Conservation (phyloP, 2,113 vertebrate species). For the Ammodramus savannarum region DNA sequence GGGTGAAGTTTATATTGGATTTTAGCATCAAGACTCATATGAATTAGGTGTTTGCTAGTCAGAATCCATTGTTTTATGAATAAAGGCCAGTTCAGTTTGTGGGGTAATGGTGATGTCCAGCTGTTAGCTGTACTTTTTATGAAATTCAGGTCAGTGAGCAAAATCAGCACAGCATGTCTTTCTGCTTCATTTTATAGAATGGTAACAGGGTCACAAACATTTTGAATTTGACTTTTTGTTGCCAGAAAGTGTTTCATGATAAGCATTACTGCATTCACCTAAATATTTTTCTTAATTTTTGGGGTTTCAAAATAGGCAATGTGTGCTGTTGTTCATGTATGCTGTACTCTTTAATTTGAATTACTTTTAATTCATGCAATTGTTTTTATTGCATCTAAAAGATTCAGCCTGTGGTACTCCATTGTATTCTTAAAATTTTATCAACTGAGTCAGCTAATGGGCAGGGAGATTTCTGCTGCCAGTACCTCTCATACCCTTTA, state of each 20-base stretch:
- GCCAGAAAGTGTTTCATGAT: not conserved
- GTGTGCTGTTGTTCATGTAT: not conserved
- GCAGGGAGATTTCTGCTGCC: not conserved
- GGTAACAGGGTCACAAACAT: not conserved
- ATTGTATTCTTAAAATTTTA: not conserved
- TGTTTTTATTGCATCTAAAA: not conserved
- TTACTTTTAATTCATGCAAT: not conserved
- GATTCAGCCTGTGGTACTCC: not conserved
- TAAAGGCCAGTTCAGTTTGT: not conserved
- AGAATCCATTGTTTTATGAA: not conserved
- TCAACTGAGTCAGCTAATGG: not conserved
- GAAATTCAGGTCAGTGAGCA: not conserved
- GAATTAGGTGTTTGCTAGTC: not conserved
- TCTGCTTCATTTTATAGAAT: not conserved
- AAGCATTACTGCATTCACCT: not conserved
- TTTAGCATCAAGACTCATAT: not conserved
- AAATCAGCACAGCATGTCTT: not conserved
- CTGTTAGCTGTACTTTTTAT: not conserved
- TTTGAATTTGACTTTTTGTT: not conserved
- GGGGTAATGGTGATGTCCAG: not conserved
- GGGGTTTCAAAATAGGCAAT: not conserved
- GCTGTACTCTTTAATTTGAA: not conserved
- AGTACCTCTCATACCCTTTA: not conserved
- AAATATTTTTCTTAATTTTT: not conserved
- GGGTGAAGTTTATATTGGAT: not conserved